Conservation (phyloP, 2,113 vertebrate genomes). For the Epinephelus moara region DNA sequence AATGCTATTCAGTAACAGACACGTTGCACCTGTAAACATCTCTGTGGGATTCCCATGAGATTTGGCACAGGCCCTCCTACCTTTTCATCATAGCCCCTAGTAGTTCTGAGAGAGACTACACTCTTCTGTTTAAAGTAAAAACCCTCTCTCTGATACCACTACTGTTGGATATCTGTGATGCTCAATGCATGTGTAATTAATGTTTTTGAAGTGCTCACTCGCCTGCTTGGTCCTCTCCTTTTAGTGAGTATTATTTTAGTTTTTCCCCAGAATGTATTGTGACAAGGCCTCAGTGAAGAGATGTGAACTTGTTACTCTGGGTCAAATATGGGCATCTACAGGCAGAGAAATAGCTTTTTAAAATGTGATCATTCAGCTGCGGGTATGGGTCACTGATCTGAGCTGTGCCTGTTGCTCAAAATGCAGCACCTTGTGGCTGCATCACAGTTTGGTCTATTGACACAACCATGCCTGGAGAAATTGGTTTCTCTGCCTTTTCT, state of each 20-base stretch:
- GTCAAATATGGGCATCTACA: neutral
- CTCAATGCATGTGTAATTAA: slow-evolving; percentile 12
- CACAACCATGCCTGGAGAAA: neutral
- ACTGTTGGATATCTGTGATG: neutral
- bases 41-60: neutral
- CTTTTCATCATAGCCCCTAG: slow-evolving; percentile 2
- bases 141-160: neutral
- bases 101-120: neutral
- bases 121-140: slow-evolving; percentile 10
- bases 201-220: neutral
- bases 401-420: slow-evolving; percentile 1
- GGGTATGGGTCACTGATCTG: slow-evolving; percentile 6
- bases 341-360: slow-evolving; percentile 4
- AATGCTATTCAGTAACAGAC: neutral
- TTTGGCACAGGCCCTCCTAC: neutral
- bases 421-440: slow-evolving; percentile 7
- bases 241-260: neutral
- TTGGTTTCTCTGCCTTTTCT: slow-evolving; percentile 19
- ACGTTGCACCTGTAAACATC: neutral
- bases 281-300: neutral
- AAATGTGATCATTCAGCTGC: slow-evolving; percentile 16
- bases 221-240: neutral
- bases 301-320: neutral
- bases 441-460: neutral
- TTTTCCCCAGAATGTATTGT: neutral